Percentiles rank a stretch among this genome's conserved stretches.
These are phyloP conservation scores for Moxostoma hubbsi DNA, from an alignment of 2,797 vertebrate species.

Conservation along the genomic window DNA sequence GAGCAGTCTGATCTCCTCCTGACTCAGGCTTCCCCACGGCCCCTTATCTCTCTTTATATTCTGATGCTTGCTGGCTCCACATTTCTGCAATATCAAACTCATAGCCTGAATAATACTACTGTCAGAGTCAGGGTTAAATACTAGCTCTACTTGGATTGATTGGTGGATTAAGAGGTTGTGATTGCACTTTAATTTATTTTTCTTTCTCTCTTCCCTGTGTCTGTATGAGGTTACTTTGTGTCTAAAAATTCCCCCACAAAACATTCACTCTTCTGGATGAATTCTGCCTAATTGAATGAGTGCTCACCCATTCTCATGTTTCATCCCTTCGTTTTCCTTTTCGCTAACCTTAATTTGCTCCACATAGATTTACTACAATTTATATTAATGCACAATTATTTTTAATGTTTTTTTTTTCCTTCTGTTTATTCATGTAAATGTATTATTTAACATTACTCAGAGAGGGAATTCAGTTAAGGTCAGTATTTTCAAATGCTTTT, in stretches of 20 bases:
- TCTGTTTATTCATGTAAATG: slow-evolving; percentile 8
- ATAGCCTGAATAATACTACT: slow-evolving; percentile 55
- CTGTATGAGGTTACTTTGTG: slow-evolving; percentile 15
- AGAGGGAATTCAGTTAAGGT: slow-evolving; percentile 17
- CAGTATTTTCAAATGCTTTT: slow-evolving; percentile 10
- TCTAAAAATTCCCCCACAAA: slow-evolving; percentile 19
- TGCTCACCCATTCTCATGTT: not conserved
- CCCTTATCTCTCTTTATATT: slow-evolving; percentile 45
- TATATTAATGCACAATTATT: not conserved
- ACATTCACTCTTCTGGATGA: slow-evolving; percentile 7
- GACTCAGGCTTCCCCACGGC: slow-evolving; percentile 56
- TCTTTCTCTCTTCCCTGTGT: slow-evolving; percentile 6
- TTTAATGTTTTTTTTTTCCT: not conserved
- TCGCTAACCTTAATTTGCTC: slow-evolving; percentile 4
- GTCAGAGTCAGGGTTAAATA: slow-evolving; percentile 39
- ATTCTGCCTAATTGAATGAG: not conserved
- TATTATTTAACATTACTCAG: slow-evolving; percentile 12
- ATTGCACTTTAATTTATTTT: slow-evolving; percentile 15
- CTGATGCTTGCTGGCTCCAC: slow-evolving; percentile 61
- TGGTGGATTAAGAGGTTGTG: slow-evolving; percentile 34
- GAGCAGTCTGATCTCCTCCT: slow-evolving; percentile 60
- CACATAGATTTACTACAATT: slow-evolving; percentile 7
- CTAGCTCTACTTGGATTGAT: slow-evolving; percentile 47
- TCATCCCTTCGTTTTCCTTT: not conserved
- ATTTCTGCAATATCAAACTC: slow-evolving; percentile 61